These are phyloP conservation scores for Agrotis puta DNA, from an alignment of 2,888 invertebrate species.

Conservation along the genomic window DNA sequence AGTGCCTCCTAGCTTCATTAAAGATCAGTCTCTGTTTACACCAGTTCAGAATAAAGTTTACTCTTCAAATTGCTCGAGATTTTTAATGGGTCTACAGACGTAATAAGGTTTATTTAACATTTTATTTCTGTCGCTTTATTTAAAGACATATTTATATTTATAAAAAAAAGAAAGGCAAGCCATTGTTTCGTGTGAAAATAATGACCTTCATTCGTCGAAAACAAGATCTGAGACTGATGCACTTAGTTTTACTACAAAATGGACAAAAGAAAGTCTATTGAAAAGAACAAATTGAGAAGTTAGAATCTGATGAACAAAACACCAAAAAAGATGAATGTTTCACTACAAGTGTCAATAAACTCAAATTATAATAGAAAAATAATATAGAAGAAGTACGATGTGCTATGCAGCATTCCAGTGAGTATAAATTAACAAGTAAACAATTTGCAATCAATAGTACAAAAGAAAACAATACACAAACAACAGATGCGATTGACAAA, in stretches of 20 bases:
- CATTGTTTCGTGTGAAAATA: conserved; percentile 38
- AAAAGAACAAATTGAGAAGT: conserved; percentile 1
- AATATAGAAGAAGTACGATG: too few relatives aligned
- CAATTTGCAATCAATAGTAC: not conserved
- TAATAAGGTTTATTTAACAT: not conserved
- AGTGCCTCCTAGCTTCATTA: too few relatives aligned
- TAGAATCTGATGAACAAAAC: not conserved
- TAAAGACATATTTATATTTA: not conserved
- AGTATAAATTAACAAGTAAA: too few relatives aligned
- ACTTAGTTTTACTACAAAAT: not conserved
- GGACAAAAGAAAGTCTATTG: not conserved
- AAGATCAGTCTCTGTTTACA: too few relatives aligned
- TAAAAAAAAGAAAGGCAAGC: not conserved
- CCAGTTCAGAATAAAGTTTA: not conserved
- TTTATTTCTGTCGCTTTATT: not conserved
- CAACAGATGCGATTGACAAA: not conserved
- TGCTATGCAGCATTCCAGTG: too few relatives aligned
- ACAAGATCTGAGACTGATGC: conserved; percentile 2
- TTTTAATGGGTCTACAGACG: not conserved
- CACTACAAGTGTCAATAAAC: too few relatives aligned
- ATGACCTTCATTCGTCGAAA: conserved; percentile 11
- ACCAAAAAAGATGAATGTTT: too few relatives aligned
- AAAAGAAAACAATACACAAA: not conserved
- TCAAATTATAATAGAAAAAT: too few relatives aligned
- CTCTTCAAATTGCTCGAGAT: not conserved